These are phyloP conservation scores for Lasius fuliginosus DNA, from an alignment of 2,888 invertebrate species.

Conservation along the genomic window DNA sequence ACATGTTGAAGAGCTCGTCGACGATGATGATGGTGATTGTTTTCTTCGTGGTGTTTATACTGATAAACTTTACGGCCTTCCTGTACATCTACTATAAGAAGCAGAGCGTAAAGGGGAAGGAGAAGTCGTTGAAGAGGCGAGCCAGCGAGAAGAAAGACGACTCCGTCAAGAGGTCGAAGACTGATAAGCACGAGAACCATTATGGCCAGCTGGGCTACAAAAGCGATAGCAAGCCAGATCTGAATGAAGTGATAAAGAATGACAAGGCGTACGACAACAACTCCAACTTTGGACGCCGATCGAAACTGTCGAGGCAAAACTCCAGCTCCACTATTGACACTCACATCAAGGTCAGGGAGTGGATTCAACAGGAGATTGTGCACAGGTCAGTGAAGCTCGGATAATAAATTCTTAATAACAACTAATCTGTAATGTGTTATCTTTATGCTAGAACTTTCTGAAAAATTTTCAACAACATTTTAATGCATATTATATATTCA, in stretches of 20 bases:
- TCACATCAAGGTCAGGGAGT: constrained; percentile 94
- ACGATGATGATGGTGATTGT: constrained; percentile 86
- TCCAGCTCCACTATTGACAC: constrained; percentile 94
- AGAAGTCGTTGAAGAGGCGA: constrained; percentile 86
- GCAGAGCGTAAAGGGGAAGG: constrained; percentile 87
- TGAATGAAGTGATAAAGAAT: constrained; percentile 84
- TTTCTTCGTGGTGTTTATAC: constrained; percentile 90
- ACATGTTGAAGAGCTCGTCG: constrained; percentile 77
- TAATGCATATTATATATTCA: not conserved
- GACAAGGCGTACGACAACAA: constrained; percentile 86
- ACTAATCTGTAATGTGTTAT: constrained; percentile 16
- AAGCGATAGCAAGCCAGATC: constrained; percentile 85
- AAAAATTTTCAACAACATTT: not conserved
- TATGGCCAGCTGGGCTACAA: constrained; percentile 87
- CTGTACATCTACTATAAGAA: constrained; percentile 90
- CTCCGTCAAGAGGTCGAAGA: constrained; percentile 82
- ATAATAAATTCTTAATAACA: constrained; percentile 22
- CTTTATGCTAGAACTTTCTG: not conserved
- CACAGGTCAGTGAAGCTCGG: constrained; percentile 86
- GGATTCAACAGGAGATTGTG: constrained; percentile 94
- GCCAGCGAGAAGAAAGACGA: constrained; percentile 87
- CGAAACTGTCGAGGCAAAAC: constrained; percentile 91
- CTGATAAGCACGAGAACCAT: constrained; percentile 86
- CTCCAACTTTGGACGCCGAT: constrained; percentile 88
- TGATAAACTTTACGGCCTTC: constrained; percentile 91